A percentile compares a stretch with the other conserved stretches of the same genome.
These are phyloP conservation scores for Athetis lepigone DNA, from an alignment of 2,888 invertebrate species.

Conservation along the genomic window DNA sequence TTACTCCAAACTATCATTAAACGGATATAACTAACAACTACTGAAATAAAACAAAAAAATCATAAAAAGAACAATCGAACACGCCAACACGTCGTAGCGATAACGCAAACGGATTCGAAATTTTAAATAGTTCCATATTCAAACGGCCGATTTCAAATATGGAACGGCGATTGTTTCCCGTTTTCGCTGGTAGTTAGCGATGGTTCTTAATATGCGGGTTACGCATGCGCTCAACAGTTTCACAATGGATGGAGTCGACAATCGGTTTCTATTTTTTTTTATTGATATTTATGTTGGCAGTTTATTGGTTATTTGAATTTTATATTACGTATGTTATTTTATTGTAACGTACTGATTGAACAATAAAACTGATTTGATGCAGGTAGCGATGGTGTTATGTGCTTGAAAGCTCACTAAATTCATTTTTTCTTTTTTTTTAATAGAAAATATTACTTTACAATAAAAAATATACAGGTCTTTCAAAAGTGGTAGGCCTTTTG, in stretches of 20 bases:
- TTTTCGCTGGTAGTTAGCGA: conserved; percentile 86
- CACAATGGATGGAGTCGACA: conserved; percentile 84
- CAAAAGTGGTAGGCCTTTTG: too few species aligned
- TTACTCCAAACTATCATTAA: conserved; percentile 65
- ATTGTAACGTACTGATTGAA: conserved; percentile 29
- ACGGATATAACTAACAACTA: conserved; percentile 71
- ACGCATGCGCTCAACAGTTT: conserved; percentile 86
- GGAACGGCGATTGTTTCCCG: conserved; percentile 89
- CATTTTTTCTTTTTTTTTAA: too few species aligned
- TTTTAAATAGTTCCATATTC: conserved; percentile 90
- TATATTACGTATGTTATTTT: conserved; percentile 46
- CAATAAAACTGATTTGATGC: conserved; percentile 38
- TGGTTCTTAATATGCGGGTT: conserved; percentile 89
- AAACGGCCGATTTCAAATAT: conserved; percentile 87
- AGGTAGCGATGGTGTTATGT: conserved; percentile 34
- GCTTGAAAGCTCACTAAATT: too few species aligned
- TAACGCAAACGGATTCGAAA: conserved; percentile 90
- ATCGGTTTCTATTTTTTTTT: conserved; percentile 78
- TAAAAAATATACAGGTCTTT: too few species aligned
- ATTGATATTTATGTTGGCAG: conserved; percentile 67
- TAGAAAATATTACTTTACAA: too few species aligned
- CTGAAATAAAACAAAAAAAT: conserved; percentile 57
- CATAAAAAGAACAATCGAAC: conserved; percentile 85
- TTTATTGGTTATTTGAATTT: conserved; percentile 54
- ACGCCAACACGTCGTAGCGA: conserved; percentile 87